Evolutionary conservation across 2,113 vertebrate genomes (phyloP), one percentile per base, ranked within the genome.

Genomic region (Ranitomeya variabilis): DNA sequence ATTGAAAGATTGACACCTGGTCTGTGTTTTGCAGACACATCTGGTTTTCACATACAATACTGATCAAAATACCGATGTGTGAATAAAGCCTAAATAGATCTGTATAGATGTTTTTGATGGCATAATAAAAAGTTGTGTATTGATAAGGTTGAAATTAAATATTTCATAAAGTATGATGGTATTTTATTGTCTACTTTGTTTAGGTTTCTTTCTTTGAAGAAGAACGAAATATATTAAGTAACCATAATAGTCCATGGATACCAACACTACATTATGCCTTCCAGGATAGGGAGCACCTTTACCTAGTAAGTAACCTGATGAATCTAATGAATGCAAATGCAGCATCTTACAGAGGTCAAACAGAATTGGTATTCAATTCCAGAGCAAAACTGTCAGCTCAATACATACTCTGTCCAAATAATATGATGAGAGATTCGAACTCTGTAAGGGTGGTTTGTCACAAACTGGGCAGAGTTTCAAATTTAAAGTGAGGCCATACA

Each of bases 201-300:
- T 89, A 99, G 98, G 93, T 97, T 90, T 95, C 96, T 52, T 98
- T 97, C 95, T 97, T 97, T 91, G 96, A 98, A 91, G 98, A 98
- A 91, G 98, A 99, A 90, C 94, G 95, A 51, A 95, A 90, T 89
- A 96, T 99, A 91, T 90, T 99, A 89, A 94, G 96, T 92, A 91
- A 91, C 89, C 97, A 93, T 92, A 93, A 89, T 87, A 97, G 97
- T 85, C 96, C 97, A 0, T 99, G 98, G 98, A 97, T 99, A 88
- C 98, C 98, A 71, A 95, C 95, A 85, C 94, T 99, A 78, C 95
- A 97, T 4, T 97, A 96, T 80, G 96, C 98, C 21, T 99, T 99
- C 93, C 98, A 99, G 91, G 98, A 99, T 94, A 96, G 95, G 92
- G 95, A 96, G 80, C 94, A 95, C 80, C 94, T 99, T 73, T 99